Evolutionary conservation across 2,888 invertebrate species (phyloP), one percentile per base, ranked within the genome.

Genomic region (Dryobotodes eremita): DNA sequence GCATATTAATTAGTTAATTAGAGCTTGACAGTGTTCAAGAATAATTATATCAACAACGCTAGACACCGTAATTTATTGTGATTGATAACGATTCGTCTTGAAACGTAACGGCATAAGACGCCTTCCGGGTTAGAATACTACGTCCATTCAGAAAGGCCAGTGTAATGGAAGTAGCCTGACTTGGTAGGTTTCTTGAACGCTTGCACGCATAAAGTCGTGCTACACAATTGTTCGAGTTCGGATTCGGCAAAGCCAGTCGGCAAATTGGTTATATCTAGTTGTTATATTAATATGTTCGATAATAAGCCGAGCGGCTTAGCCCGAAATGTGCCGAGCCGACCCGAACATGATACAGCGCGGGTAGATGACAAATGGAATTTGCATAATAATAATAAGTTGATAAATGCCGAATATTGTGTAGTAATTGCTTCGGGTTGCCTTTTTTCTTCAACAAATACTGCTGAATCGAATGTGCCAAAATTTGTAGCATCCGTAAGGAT

Each of bases 21-120:
- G 73, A 82, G 68, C 85, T 72, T 72, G 85, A 82, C 80, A 79
- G 46, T 82, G 57, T 64, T 73, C 26, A 48, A 61, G 57, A 79
- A 69, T 84, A 82, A 84, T 84, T 84, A 82, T 84, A 84, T 64
- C 57, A 84, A 84, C 85, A 82, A 64, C 8, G 26, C 26, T 59
- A 64, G 66, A 20, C 26, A 53, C 50, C 50, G 68, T 59, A 36
- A 53, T 53, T 48, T 57, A 71, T 48, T 57, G 50, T 8, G 42
- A 53, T 48, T 66, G 48, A 55, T 53, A 59, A n/a, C 68, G 26
- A 79, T 48, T 75, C 17, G 0, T 66, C 57, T 66, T 50, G 10
- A 65, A 36, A 59, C 2, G 46, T 74, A 15, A 23, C 8, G 36
- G 10, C 15, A 46, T 2, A 8, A 62, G 17, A 31, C 17, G 17